A percentile compares a stretch with the other conserved stretches of the same genome.
Evolutionary conservation across 2,113 vertebrate genomes (phyloP).

Genomic region (Calyptomena viridis): DNA sequence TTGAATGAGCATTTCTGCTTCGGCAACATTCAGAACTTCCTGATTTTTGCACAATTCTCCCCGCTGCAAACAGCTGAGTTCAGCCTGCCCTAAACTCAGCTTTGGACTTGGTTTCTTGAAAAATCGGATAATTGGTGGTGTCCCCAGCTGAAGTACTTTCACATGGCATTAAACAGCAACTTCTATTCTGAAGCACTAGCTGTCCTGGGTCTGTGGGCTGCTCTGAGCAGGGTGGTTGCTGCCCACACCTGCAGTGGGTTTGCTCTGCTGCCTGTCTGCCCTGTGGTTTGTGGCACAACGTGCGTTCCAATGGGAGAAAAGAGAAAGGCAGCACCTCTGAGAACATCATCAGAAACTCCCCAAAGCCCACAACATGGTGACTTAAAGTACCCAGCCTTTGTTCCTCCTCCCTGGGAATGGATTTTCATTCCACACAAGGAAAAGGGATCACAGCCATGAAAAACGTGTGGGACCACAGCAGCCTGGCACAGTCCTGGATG

Average conservation of each 20-base stretch:
- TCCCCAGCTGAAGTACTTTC: background rate
- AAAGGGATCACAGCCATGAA: background rate
- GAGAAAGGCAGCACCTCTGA: background rate
- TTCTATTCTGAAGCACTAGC: background rate
- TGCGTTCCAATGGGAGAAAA: rapidly evolving
- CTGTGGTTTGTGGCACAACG: background rate
- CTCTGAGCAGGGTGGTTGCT: background rate
- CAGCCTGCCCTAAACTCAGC: background rate
- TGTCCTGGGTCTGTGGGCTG: background rate
- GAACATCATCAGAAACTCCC: background rate
- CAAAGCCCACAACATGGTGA: background rate
- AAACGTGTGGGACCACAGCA: background rate
- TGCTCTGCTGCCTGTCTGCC: background rate
- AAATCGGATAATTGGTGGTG: background rate
- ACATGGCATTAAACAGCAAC: background rate
- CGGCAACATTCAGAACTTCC: background rate
- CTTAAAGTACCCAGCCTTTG: background rate
- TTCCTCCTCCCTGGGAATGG: background rate
- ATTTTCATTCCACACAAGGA: background rate
- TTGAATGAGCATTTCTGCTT: background rate
- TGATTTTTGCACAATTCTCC: background rate
- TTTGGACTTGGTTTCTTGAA: background rate
- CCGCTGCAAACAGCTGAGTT: background rate
- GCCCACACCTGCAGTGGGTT: background rate
- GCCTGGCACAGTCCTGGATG: background rate